These are phyloP conservation scores for Diloba caeruleocephala DNA, from an alignment of 2,888 invertebrate genomes.

Conservation along the genomic window DNA sequence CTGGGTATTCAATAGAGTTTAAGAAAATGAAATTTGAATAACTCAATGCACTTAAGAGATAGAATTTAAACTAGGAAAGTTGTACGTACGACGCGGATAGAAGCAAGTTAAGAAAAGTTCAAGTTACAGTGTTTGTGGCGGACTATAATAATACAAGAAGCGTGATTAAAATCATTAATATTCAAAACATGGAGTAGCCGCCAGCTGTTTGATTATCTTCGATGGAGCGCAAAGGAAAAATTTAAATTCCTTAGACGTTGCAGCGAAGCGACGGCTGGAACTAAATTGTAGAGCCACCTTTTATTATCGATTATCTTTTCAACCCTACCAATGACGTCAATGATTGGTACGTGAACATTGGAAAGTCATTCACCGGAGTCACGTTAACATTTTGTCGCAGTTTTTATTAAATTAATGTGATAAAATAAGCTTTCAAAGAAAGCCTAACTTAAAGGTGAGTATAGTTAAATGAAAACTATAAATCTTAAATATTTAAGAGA, in stretches of 20 bases:
- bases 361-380: constrained; percentile 15
- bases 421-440: too few species aligned
- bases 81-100: constrained; percentile 13
- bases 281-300: constrained; percentile 66
- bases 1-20: constrained; percentile 12
- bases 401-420: constrained; percentile 1
- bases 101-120: constrained; percentile 23
- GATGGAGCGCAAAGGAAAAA: constrained; percentile 67
- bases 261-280: constrained; percentile 57
- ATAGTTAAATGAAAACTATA: too few species aligned
- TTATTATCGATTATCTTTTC: constrained; percentile 58
- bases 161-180: constrained; percentile 73
- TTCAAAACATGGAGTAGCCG: constrained; percentile 72
- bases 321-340: constrained; percentile 30
- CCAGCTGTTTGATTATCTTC: constrained; percentile 79
- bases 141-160: constrained; percentile 57
- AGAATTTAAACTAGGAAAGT: constrained; percentile 36
- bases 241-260: constrained; percentile 74
- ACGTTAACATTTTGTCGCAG: constrained; percentile 18
- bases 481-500: constrained; percentile 2
- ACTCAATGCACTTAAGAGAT: constrained; percentile 26
- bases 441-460: too few species aligned
- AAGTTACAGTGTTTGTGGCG: constrained; percentile 31
- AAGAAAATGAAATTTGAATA: constrained; percentile 29
- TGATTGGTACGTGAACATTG: constrained; percentile 10